phyloP scores from a whole-genome alignment of 2,113 vertebrate species.

The Elephas maximus region DNA sequence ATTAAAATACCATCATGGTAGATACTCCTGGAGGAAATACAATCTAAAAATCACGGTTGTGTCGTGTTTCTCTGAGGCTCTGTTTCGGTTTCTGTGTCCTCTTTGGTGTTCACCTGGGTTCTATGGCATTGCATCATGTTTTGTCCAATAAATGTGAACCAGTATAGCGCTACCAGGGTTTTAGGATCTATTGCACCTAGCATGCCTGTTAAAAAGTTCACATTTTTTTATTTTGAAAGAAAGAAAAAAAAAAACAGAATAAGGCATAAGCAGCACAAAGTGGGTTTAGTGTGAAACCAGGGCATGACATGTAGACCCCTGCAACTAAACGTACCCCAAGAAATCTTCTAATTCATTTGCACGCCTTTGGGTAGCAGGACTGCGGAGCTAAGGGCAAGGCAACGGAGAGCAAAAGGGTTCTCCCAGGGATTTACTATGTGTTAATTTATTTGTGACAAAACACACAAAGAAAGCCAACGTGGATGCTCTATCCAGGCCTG shows the following conservation, averaged over 20 bases:
- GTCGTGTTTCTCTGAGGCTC: not conserved
- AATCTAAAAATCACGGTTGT: not conserved
- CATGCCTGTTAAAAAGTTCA: not conserved
- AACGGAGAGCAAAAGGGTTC: not conserved
- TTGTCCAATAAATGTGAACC: not conserved
- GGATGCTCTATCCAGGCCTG: not conserved
- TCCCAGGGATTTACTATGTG: not conserved
- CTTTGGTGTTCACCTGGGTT: not conserved
- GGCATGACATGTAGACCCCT: not conserved
- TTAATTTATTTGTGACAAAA: slow-evolving; percentile 17
- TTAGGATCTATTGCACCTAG: not conserved
- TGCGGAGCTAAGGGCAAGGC: not conserved
- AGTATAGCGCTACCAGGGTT: not conserved
- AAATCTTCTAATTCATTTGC: not conserved
- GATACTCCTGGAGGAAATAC: not conserved
- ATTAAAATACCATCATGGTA: not conserved
- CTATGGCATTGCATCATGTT: not conserved
- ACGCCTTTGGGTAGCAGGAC: not conserved
- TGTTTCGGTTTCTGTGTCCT: not conserved
- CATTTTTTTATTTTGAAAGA: not conserved
- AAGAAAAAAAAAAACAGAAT: not conserved
- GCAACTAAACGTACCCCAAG: not conserved
- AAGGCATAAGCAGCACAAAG: not conserved
- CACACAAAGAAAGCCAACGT: not conserved
- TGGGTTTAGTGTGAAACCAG: not conserved